Evolutionary conservation across 2,888 invertebrate genomes (phyloP).

Genomic region (Chymomyza fuscimana): DNA sequence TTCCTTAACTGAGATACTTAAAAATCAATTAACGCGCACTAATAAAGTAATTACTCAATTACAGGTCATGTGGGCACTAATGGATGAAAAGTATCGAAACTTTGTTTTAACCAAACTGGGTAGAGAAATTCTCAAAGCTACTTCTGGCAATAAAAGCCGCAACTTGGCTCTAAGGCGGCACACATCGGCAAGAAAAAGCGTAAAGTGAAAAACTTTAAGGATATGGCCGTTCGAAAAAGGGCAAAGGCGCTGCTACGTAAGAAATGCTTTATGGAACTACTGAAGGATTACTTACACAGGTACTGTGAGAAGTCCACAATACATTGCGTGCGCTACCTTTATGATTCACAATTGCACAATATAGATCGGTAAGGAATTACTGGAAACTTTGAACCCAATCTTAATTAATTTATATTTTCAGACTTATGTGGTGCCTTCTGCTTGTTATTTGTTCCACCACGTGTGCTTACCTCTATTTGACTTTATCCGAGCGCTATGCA

Average conservation of each 20-base stretch:
- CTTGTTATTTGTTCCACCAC: slow-evolving; percentile 63
- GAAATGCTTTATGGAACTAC: slow-evolving; percentile 47
- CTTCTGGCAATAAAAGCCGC: background rate
- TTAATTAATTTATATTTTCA: slow-evolving; percentile 31
- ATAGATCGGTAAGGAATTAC: slow-evolving; percentile 66
- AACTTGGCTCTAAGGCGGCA: background rate
- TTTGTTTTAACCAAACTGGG: background rate
- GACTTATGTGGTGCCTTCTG: slow-evolving; percentile 72
- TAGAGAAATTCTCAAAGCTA: slow-evolving; percentile 13
- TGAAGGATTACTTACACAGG: slow-evolving; percentile 63
- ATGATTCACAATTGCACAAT: slow-evolving; percentile 64
- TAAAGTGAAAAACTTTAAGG: background rate
- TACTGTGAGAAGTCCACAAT: slow-evolving; percentile 76
- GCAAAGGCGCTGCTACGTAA: background rate
- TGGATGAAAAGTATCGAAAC: background rate
- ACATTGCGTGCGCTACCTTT: slow-evolving; percentile 76
- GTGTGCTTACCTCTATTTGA: slow-evolving; percentile 59
- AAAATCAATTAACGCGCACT: background rate
- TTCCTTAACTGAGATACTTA: background rate
- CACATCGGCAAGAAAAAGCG: background rate
- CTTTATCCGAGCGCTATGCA: slow-evolving; percentile 67
- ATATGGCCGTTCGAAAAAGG: slow-evolving; percentile 20
- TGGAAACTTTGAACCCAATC: background rate
- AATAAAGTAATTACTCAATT: slow-evolving; percentile 61
- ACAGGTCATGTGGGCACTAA: slow-evolving; percentile 11